These are phyloP conservation scores for Hippoglossus hippoglossus DNA, from an alignment of 2,797 vertebrate species.

Conservation along the genomic window DNA sequence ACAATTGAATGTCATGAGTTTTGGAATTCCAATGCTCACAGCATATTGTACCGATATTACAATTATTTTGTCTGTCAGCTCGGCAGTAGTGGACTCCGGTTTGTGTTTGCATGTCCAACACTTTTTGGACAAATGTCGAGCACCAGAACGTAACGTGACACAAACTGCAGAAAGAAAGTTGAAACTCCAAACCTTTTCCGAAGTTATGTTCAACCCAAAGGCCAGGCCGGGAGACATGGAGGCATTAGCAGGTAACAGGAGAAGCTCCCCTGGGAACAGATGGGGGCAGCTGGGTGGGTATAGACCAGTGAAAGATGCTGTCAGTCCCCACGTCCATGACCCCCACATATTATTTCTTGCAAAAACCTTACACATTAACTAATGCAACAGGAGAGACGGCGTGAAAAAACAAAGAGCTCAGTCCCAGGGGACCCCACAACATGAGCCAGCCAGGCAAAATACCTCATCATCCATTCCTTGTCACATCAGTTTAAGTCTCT, in stretches of 20 bases:
- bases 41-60: neutral
- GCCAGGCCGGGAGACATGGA: constrained; percentile 35
- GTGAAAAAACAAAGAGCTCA: constrained; percentile 51
- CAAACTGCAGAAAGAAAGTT: constrained; percentile 32
- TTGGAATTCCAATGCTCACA: neutral
- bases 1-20: neutral
- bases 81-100: neutral
- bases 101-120: constrained; percentile 22
- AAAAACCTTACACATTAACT: constrained; percentile 47
- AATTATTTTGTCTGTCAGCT: neutral
- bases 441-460: constrained; percentile 38
- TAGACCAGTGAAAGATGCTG: constrained; percentile 68
- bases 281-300: constrained; percentile 24
- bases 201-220: constrained; percentile 22
- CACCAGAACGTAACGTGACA: constrained; percentile 12
- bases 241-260: constrained; percentile 70
- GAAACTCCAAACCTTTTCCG: constrained; percentile 38
- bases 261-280: constrained; percentile 47
- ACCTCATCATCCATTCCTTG: constrained; percentile 60
- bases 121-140: constrained; percentile 3
- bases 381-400: constrained; percentile 59
- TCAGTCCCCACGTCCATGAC: constrained; percentile 68
- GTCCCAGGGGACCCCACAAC: constrained; percentile 21
- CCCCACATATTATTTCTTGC: constrained; percentile 62
- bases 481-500: constrained; percentile 58